A percentile compares a stretch with the other conserved stretches of the same genome.
Evolutionary conservation across 92 coral and sea anemone species (phyloP).

Genomic region (Heteractis magnifica): DNA sequence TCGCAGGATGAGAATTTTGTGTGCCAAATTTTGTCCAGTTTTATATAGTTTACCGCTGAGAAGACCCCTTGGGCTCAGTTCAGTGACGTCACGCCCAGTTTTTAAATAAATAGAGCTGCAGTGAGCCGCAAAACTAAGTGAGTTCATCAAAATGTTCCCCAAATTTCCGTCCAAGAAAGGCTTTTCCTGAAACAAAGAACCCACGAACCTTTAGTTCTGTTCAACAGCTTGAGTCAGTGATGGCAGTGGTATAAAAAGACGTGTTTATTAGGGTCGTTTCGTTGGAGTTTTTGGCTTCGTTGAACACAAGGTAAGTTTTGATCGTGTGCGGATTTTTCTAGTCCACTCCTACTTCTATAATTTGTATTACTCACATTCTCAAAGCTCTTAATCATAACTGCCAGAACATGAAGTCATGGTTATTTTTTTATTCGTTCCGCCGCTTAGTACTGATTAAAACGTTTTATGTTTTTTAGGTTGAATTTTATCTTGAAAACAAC

Average conservation of each 20-base stretch:
- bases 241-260: slow-evolving; percentile 6
- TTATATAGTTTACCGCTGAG: not conserved
- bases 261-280: not conserved
- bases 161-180: not conserved
- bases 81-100: not conserved
- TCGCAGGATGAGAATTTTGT: not conserved
- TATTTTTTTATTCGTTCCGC: not conserved
- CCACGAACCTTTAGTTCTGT: not conserved
- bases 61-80: not conserved
- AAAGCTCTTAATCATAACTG: not conserved
- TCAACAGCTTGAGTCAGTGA: not conserved
- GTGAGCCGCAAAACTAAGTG: slow-evolving; percentile 3
- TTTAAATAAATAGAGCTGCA: not conserved
- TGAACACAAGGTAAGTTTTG: slow-evolving; percentile 6
- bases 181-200: not conserved
- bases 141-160: not conserved
- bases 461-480: not conserved
- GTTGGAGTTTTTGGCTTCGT: not conserved
- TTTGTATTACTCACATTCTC: not conserved
- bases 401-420: not conserved
- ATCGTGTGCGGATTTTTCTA: not conserved
- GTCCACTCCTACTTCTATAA: not conserved
- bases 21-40: too few species aligned
- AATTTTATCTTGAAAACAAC: not conserved
- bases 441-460: not conserved